phyloP scores from a whole-genome alignment of 2,888 invertebrate genomes.

The Stenchaetothrips biformis region DNA sequence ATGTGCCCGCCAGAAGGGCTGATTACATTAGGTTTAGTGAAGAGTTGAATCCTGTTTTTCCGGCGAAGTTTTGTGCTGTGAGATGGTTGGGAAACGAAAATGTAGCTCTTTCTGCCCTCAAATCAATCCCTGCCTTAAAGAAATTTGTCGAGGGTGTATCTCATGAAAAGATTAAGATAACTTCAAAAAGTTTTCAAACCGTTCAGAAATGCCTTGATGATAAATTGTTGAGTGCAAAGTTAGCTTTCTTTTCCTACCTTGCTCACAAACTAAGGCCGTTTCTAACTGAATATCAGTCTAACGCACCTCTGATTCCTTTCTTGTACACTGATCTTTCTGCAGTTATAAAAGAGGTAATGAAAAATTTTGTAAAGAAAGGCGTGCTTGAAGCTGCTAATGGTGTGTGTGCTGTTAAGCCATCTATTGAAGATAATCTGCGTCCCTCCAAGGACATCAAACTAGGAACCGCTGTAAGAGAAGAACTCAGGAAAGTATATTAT shows the following conservation, averaged over 20 bases:
- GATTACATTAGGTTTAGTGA: conserved; percentile 23
- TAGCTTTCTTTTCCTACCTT: not conserved
- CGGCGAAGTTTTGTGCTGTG: conserved; percentile 25
- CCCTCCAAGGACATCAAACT: no score
- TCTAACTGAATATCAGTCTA: not conserved
- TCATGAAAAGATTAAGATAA: not conserved
- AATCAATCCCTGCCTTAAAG: not conserved
- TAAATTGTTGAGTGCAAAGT: not conserved
- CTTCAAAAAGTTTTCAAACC: not conserved
- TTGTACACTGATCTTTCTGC: not conserved
- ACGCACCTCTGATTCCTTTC: not conserved
- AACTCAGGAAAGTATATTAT: no score
- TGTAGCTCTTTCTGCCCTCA: conserved; percentile 15
- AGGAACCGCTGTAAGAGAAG: no score
- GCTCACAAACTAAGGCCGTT: not conserved
- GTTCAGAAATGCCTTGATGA: not conserved
- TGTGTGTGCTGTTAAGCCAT: not conserved
- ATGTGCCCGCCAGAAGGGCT: conserved; percentile 26
- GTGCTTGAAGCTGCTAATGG: not conserved
- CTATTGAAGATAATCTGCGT: not conserved
- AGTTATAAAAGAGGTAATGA: not conserved
- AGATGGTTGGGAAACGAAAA: conserved; percentile 27
- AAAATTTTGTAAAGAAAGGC: not conserved
- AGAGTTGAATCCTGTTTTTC: not conserved
- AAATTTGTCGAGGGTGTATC: not conserved